A percentile compares a stretch with the other conserved stretches of the same genome.
phyloP scores from a whole-genome alignment of 2,797 vertebrate genomes.

The Martes flavigula region DNA sequence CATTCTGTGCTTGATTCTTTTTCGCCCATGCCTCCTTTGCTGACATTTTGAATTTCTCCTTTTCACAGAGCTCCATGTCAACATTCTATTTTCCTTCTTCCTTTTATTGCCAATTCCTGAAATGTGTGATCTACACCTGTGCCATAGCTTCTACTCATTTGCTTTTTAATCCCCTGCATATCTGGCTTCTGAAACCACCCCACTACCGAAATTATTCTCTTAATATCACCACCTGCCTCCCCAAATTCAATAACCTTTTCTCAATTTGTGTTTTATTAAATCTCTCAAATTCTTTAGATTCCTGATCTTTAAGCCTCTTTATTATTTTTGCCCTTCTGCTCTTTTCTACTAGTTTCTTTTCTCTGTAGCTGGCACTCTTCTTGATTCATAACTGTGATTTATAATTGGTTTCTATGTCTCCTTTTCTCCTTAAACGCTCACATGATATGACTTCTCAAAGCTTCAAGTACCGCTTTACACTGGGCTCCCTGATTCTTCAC shows the following conservation, averaged over 20 bases:
- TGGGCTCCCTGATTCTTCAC: neutral
- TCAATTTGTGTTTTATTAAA: constrained; percentile 56
- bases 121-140: neutral
- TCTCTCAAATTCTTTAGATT: constrained; percentile 40
- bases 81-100: neutral
- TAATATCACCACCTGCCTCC: constrained; percentile 69
- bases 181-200: neutral
- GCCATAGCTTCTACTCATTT: constrained; percentile 17
- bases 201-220: constrained; percentile 42
- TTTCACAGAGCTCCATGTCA: neutral
- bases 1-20: neutral
- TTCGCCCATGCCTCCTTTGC: neutral
- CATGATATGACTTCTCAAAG: neutral
- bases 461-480: neutral
- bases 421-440: neutral
- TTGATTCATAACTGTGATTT: neutral
- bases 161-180: constrained; percentile 41
- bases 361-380: neutral
- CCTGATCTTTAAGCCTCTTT: constrained; percentile 39
- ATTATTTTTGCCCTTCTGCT: neutral
- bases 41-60: constrained; percentile 19
- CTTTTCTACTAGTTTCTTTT: constrained; percentile 12
- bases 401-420: neutral
- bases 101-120: neutral
- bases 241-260: constrained; percentile 64